Conservation (phyloP, 2,113 vertebrate species). For the Megaleporinus macrocephalus region DNA sequence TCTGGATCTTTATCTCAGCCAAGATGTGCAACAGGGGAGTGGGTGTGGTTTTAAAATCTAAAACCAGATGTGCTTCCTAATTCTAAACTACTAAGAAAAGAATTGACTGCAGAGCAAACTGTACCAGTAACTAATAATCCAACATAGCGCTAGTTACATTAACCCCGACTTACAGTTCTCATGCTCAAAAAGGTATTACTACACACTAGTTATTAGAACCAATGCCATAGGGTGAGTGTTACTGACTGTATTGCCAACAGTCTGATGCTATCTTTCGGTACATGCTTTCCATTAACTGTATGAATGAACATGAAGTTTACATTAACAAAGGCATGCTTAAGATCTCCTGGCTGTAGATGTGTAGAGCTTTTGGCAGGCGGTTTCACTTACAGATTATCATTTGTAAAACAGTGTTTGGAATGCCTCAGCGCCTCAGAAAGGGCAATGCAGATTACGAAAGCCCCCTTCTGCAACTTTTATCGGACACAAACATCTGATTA, state of each 20-base stretch:
- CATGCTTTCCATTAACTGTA: slow-evolving; percentile 19
- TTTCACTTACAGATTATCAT: slow-evolving; percentile 3
- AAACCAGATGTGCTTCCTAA: slow-evolving; percentile 21
- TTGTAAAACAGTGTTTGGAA: not conserved
- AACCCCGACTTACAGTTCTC: too few species aligned
- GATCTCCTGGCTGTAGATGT: slow-evolving; percentile 24
- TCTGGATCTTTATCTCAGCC: slow-evolving; percentile 6
- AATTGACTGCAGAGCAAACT: not conserved
- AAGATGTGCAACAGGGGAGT: not conserved
- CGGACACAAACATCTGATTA: slow-evolving; percentile 21
- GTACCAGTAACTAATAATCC: too few species aligned
- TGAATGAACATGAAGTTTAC: slow-evolving; percentile 15
- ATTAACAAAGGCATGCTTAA: not conserved
- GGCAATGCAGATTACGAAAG: not conserved
- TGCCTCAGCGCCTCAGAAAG: not conserved
- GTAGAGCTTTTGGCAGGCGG: not conserved
- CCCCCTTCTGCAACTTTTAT: slow-evolving; percentile 23
- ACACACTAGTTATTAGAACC: too few species aligned
- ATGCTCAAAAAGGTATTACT: too few species aligned
- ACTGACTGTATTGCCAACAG: not conserved
- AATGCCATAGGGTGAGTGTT: not conserved
- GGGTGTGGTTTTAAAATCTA: slow-evolving; percentile 2
- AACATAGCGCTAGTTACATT: too few species aligned
- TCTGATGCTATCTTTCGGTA: not conserved
- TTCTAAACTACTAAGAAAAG: not conserved